Conservation (phyloP, 1,140 invertebrate genomes). For the Drosophila melanogaster region Release_6_plus_ISO1_MT NT_033777.3:18365001-18365500, state of each 20-base stretch:
- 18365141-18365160: conserved; percentile 86
- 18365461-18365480: conserved; percentile 85
- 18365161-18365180: conserved; percentile 85
- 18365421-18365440: conserved; percentile 85
- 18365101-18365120: conserved; percentile 73
- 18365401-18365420: conserved; percentile 86
- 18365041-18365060: conserved; percentile 87
- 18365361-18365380: too few relatives aligned
- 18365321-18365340: conserved; percentile 83
- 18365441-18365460: conserved; percentile 86
- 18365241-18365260: conserved; percentile 88
- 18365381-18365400: not conserved
- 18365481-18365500: conserved; percentile 67
- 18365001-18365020: conserved; percentile 86
- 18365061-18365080: conserved; percentile 85
- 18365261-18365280: conserved; percentile 87
- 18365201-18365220: conserved; percentile 87
- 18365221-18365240: conserved; percentile 85
- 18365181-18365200: conserved; percentile 86
- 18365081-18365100: not conserved
- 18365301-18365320: conserved; percentile 86
- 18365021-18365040: conserved; percentile 87
- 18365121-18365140: conserved; percentile 88
- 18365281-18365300: conserved; percentile 88
- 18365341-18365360: conserved; percentile 57